A percentile compares a stretch with the other conserved stretches of the same genome.
These are phyloP conservation scores for Drosophila subobscura DNA, from an alignment of 1,140 invertebrate species.

Conservation along the genomic window DNA sequence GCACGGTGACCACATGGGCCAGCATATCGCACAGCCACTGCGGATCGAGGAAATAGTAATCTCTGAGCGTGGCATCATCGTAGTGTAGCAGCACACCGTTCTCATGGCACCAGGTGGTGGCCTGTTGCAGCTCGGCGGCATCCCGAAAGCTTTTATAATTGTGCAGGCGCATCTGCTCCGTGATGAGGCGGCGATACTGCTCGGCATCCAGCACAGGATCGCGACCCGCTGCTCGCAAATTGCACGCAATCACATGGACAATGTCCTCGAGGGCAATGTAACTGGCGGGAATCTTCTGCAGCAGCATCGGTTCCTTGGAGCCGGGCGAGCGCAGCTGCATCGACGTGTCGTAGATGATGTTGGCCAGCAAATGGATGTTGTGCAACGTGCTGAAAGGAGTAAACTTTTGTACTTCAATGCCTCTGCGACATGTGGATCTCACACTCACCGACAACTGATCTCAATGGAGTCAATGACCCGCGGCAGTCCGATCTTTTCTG, in stretches of 20 bases:
- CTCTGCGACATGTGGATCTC: neutral
- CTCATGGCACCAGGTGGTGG: constrained; percentile 98
- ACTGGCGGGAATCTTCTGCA: constrained; percentile 97
- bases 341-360: constrained; percentile 96
- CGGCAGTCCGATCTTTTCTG: constrained; percentile 97
- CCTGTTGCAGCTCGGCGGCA: constrained; percentile 95
- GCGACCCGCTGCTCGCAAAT: constrained; percentile 86
- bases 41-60: constrained; percentile 93
- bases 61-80: constrained; percentile 97
- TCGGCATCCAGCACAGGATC: constrained; percentile 96
- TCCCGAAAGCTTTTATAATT: constrained; percentile 87
- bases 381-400: constrained; percentile 89
- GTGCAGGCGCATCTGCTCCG: constrained; percentile 88
- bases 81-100: constrained; percentile 99
- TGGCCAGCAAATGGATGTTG: constrained; percentile 95
- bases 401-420: neutral
- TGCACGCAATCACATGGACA: constrained; percentile 90
- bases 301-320: constrained; percentile 94
- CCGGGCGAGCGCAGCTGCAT: constrained; percentile 95
- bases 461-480: constrained; percentile 97
- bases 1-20: constrained; percentile 96
- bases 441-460: constrained; percentile 86
- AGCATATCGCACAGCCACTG: constrained; percentile 99
- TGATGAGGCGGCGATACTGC: constrained; percentile 90
- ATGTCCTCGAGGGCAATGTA: constrained; percentile 98